Evolutionary conservation across 2,888 invertebrate genomes (phyloP).

Genomic region (Aproaerema taeniolella): DNA sequence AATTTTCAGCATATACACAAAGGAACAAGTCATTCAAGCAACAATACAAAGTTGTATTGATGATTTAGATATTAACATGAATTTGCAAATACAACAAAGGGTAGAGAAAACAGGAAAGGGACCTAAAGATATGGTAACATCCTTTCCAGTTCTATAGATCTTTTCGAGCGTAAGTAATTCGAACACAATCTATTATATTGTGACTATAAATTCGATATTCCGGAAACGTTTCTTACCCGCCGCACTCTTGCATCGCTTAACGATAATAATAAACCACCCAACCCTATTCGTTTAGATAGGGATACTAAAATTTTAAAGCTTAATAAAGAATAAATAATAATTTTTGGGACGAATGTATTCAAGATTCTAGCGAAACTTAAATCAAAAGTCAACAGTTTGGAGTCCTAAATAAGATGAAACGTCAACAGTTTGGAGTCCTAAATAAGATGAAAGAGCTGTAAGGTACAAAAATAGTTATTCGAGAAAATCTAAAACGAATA

Average conservation of each 20-base stretch:
- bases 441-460: no score
- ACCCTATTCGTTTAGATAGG: conserved; percentile 3
- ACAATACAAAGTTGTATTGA: no score
- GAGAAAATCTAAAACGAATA: no score
- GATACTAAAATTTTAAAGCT: conserved; percentile 4
- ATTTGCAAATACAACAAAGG: conserved; percentile 1
- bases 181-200: conserved; percentile 11
- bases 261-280: conserved; percentile 1
- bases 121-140: conserved; percentile 8
- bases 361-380: no score
- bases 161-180: conserved; percentile 10
- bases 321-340: no score
- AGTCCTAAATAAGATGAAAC: no score
- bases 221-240: conserved; percentile 4
- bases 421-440: no score
- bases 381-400: no score
- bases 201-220: conserved; percentile 10
- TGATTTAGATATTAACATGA: conserved; percentile 7
- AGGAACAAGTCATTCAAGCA: no score
- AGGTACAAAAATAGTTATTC: no score
- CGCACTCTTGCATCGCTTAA: conserved; percentile 1
- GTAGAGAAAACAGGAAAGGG: conserved; percentile 2
- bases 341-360: no score
- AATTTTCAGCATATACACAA: no score
- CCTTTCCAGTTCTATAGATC: conserved; percentile 6